Conservation (phyloP, 2,888 invertebrate genomes). For the Eubasilissa splendida region DNA sequence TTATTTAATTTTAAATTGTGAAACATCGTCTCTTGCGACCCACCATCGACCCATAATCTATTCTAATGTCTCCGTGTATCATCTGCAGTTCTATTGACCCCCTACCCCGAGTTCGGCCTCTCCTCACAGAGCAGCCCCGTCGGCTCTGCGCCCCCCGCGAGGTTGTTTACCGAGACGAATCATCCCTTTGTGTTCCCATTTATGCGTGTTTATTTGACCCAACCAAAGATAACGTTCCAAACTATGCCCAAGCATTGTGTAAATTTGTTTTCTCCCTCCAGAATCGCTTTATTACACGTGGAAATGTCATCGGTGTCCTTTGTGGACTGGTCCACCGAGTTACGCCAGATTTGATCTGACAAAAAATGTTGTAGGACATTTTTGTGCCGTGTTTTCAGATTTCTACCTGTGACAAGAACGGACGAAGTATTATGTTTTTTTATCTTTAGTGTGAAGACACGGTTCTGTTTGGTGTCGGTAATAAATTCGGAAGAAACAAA, state of each 20-base stretch:
- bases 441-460: neutral
- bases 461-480: neutral
- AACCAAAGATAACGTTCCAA: slow-evolving; percentile 8
- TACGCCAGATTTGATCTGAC: slow-evolving; percentile 2
- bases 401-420: slow-evolving; percentile 3
- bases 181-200: slow-evolving; percentile 45
- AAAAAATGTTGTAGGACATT: slow-evolving; percentile 22
- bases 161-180: slow-evolving; percentile 48
- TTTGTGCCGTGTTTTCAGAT: slow-evolving; percentile 7
- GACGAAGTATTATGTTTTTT: neutral
- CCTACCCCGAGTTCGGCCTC: neutral
- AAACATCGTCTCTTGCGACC: slow-evolving; percentile 19
- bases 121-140: slow-evolving; percentile 28
- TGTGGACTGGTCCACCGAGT: slow-evolving; percentile 3
- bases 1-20: neutral
- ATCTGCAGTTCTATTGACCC: slow-evolving; percentile 8
- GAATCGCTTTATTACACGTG: slow-evolving; percentile 38
- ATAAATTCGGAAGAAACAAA: too few relatives aligned
- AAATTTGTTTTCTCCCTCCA: slow-evolving; percentile 33
- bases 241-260: slow-evolving; percentile 19
- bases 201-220: slow-evolving; percentile 44
- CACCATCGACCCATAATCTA: neutral
- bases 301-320: slow-evolving; percentile 38
- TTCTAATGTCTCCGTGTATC: slow-evolving; percentile 27
- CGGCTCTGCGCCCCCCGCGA: slow-evolving; percentile 36